A percentile compares a stretch with the other conserved stretches of the same genome.
Evolutionary conservation across 2,113 vertebrate genomes (phyloP).

Genomic region (Bufo gargarizans): DNA sequence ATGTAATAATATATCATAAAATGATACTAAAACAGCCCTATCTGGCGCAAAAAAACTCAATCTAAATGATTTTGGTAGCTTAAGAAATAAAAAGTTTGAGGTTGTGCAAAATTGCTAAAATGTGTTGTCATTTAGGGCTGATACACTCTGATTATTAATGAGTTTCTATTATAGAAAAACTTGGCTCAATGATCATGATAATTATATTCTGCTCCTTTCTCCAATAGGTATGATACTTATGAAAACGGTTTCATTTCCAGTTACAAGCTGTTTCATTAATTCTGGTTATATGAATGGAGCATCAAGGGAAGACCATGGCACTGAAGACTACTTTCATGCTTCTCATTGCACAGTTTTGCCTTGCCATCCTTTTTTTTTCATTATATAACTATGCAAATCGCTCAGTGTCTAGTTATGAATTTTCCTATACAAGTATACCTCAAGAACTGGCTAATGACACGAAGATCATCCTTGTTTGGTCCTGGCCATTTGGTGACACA

Average conservation of each 20-base stretch:
- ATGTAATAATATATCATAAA: no score
- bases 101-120: no score
- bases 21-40: no score
- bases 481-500: not conserved
- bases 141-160: no score
- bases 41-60: no score
- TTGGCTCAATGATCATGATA: no score
- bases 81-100: no score
- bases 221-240: not conserved
- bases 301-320: not conserved
- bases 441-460: not conserved
- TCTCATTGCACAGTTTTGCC: not conserved
- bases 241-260: not conserved
- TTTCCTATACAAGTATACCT: not conserved
- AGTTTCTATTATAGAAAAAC: no score
- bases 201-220: not conserved
- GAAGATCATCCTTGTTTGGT: constrained; percentile 31
- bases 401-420: not conserved
- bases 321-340: not conserved
- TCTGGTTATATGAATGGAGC: not conserved
- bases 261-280: not conserved
- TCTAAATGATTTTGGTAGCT: no score
- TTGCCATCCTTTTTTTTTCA: not conserved
- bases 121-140: no score
- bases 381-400: not conserved